These are phyloP conservation scores for Stenodema calcarata DNA, from an alignment of 2,888 invertebrate genomes.

Conservation along the genomic window DNA sequence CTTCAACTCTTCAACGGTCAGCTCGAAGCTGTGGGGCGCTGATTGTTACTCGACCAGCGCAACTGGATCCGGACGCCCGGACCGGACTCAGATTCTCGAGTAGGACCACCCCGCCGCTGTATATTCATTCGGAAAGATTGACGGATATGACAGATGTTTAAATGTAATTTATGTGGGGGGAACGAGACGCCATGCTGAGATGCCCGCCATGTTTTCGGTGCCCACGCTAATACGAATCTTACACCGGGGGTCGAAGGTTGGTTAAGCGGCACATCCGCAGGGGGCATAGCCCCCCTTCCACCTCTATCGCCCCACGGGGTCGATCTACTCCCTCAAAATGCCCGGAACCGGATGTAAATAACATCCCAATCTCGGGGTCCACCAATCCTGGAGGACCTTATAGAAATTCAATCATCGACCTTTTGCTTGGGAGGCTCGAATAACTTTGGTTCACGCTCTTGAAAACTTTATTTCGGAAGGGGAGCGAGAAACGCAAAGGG, in stretches of 20 bases:
- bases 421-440: constrained; percentile 20
- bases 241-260: background rate
- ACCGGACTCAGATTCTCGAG: background rate
- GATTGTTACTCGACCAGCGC: no score
- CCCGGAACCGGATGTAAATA: constrained; percentile 48
- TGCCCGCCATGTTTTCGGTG: constrained; percentile 30
- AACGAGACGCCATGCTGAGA: constrained; percentile 36
- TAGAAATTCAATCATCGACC: constrained; percentile 43
- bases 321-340: constrained; percentile 9
- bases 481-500: background rate
- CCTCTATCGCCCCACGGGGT: background rate
- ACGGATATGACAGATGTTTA: constrained; percentile 28
- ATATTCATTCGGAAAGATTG: background rate
- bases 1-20: no score
- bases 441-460: constrained; percentile 19
- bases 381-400: constrained; percentile 40
- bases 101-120: background rate
- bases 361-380: constrained; percentile 44
- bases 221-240: constrained; percentile 36
- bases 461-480: constrained; percentile 7
- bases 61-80: no score
- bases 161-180: constrained; percentile 29
- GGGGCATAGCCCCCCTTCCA: constrained; percentile 11
- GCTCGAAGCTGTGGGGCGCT: no score
- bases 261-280: constrained; percentile 10